A percentile compares a stretch with the other conserved stretches of the same genome.
These are phyloP conservation scores for Heliconius hewitsoni DNA, from an alignment of 1,140 invertebrate species.

Conservation along the genomic window DNA sequence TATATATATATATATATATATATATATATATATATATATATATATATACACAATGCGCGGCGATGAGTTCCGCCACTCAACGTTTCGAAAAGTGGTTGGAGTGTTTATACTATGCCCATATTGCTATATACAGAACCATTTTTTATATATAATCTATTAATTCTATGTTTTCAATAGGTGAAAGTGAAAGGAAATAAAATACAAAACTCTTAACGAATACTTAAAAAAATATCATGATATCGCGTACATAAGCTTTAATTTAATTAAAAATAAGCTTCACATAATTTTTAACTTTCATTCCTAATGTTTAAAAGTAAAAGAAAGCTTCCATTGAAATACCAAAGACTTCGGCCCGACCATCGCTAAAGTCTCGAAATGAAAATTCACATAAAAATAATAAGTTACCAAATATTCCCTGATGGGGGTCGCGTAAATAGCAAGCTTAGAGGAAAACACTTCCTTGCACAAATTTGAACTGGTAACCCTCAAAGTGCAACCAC, in stretches of 20 bases:
- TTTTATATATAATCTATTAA: too few species aligned
- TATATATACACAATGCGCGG: too few species aligned
- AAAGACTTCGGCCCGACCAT: background rate
- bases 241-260: background rate
- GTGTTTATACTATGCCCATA: too few species aligned
- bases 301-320: background rate
- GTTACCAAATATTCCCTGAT: constrained; percentile 4
- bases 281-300: background rate
- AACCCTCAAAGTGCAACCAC: background rate
- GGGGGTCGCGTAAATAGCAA: constrained; percentile 39
- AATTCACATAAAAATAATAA: constrained; percentile 30
- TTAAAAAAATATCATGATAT: background rate
- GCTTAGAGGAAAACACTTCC: constrained; percentile 46
- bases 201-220: background rate
- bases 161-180: too few species aligned
- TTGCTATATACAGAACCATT: too few species aligned
- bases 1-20: too few species aligned
- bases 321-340: background rate
- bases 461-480: constrained; percentile 21
- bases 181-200: too few species aligned
- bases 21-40: too few species aligned
- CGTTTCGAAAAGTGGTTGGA: too few species aligned
- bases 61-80: too few species aligned
- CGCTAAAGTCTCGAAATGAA: background rate
- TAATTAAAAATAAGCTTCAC: background rate